Evolutionary conservation across 2,797 vertebrate species (phyloP).

Genomic region (Meriones psammophilus): DNA sequence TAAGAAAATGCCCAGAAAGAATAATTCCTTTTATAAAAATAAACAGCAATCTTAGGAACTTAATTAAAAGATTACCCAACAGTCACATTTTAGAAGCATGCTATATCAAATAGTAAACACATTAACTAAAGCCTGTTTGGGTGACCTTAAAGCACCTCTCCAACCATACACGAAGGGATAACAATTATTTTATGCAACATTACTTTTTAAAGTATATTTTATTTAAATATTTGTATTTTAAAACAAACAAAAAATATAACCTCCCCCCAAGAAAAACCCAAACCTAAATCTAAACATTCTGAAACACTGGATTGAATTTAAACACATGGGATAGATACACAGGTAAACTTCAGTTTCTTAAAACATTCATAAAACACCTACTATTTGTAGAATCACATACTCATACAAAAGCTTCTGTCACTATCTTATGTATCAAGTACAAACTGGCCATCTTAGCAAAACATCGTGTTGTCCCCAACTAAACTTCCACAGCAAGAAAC

Average conservation of each 20-base stretch:
- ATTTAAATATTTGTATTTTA: not conserved
- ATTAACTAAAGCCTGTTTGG: conserved; percentile 48
- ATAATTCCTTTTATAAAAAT: conserved; percentile 47
- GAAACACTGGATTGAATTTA: conserved; percentile 56
- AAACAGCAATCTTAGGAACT: not conserved
- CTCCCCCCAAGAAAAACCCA: not conserved
- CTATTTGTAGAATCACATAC: conserved; percentile 43
- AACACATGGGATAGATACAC: conserved; percentile 34
- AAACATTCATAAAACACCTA: conserved; percentile 56
- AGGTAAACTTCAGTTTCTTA: conserved; percentile 58
- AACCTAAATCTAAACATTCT: not conserved
- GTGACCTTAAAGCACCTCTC: conserved; percentile 52
- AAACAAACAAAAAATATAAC: not conserved
- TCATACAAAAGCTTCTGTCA: conserved; percentile 47
- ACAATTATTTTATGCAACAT: conserved; percentile 2
- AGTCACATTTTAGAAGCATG: conserved; percentile 48
- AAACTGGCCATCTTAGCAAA: conserved; percentile 57
- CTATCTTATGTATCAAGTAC: not conserved
- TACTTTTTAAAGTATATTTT: conserved; percentile 22
- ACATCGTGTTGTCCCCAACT: conserved; percentile 60
- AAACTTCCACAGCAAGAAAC: conserved; percentile 74
- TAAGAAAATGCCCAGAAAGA: not conserved
- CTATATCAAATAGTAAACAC: conserved; percentile 48
- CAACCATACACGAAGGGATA: conserved; percentile 40
- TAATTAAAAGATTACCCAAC: conserved; percentile 40